phyloP scores from a whole-genome alignment of 2,797 vertebrate genomes.

The Sebastes baramenuke region DNA sequence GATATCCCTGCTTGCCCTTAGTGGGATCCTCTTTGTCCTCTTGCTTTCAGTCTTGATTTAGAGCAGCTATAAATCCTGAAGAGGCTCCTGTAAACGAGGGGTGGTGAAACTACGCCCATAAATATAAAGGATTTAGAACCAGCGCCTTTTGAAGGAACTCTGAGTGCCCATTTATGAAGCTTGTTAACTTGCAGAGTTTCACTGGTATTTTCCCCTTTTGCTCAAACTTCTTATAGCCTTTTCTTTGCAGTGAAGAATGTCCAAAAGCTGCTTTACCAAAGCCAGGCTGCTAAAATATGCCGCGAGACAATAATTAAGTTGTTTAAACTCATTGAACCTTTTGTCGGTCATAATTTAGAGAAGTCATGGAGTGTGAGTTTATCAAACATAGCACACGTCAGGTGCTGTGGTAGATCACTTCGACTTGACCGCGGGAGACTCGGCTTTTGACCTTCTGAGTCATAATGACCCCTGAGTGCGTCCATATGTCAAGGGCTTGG shows the following conservation, averaged over 20 bases:
- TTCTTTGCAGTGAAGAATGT: constrained; percentile 2
- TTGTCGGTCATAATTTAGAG: constrained; percentile 10
- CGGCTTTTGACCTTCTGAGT: constrained; percentile 72
- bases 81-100: constrained; percentile 74
- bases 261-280: constrained; percentile 1
- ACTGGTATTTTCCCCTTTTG: constrained; percentile 36
- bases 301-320: constrained; percentile 14
- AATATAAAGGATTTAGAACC: constrained; percentile 76
- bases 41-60: constrained; percentile 76
- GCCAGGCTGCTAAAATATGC: background rate
- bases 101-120: constrained; percentile 73
- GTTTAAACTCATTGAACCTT: constrained; percentile 1
- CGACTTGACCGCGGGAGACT: constrained; percentile 57
- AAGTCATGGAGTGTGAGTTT: constrained; percentile 37
- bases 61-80: constrained; percentile 77
- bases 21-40: constrained; percentile 77
- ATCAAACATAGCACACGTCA: constrained; percentile 35
- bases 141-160: constrained; percentile 63
- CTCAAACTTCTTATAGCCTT: constrained; percentile 19
- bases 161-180: constrained; percentile 68
- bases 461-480: constrained; percentile 65
- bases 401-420: constrained; percentile 37
- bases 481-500: constrained; percentile 57
- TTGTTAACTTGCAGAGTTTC: constrained; percentile 61
- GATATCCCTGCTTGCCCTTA: constrained; percentile 64